Base-by-base conservation (phyloP, 1,140 invertebrate species). In the Lanistes nyassanus region DNA sequence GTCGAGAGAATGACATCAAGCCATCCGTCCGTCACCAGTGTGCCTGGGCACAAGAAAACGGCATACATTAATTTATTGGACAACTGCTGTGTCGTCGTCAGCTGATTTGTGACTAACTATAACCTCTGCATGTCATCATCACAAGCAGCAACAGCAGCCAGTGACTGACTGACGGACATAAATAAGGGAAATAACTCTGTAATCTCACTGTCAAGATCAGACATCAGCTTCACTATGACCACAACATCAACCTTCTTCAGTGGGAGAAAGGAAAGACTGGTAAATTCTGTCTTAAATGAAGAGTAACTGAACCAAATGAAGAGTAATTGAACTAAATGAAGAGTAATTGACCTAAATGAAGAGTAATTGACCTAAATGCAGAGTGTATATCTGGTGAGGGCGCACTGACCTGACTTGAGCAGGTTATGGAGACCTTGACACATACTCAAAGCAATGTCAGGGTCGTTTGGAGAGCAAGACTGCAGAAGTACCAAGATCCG, bases 381-480 rank as follows among this genome's bases (percentile, higher is more conserved):
- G n/a, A n/a, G n/a, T n/a, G n/a, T n/a, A n/a, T n/a, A n/a, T n/a
- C n/a, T n/a, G n/a, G n/a, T n/a, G 9, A 4, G 16, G 16, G 19
- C 2, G 4, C 67, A n/a, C 42, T 53, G 4, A 77, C 76, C 76
- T 77, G 76, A 58, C 29, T 65, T 74, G n/a, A 77, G 51, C 29
- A 77, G 70, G 55, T 77, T 77, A 21, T 69, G 70, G 23, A 77
- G 65, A n/a, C 70, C 66, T 67, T 77, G 76, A 47, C 76, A 77
- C 37, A 73, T 56, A 23, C 53, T 67, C 26, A 77, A 37, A 26
- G 71, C 37, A 21, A 77, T 64, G 47, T 77, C 70, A 51, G 76
- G 53, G 71, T 74, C 64, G 31, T 47, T 11, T 3, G 67, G 62
- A 16, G 31, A n/a, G 62, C 55, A 23, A 3, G 65, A 55, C 26